Evolutionary conservation across 2,888 invertebrate species (phyloP), one percentile per base, ranked within the genome.

Genomic region (Tipula confusa): DNA sequence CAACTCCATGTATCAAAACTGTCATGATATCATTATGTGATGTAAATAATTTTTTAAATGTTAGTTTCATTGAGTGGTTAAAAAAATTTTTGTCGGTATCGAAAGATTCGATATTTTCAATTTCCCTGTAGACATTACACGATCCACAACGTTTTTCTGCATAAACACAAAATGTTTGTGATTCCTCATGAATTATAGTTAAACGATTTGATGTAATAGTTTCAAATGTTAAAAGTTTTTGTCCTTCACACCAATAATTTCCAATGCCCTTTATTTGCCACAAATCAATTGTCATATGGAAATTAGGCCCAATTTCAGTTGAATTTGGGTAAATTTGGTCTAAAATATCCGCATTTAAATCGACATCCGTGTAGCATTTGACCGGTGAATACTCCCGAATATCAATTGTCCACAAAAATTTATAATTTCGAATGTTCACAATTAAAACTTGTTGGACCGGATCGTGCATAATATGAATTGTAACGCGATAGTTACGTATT

Each of bases 221-320:
- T 64, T 64, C 6, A 24, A 64, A 64, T 24, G 64, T 64, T 7
- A 9, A 7, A 18, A 24, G 24, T 9, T 64, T 64, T 64, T 80
- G 80, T 2, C 29, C 80, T n/a, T 80, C 80, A 18, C 80, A 80
- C 80, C 80, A 80, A 31, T 80, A 80, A 13, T 64, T 64, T 18
- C 64, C 64, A 11, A 64, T 64, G 2, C 64, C 64, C 9, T 1
- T n/a, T n/a, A n/a, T n/a, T n/a, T n/a, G n/a, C n/a, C n/a, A n/a
- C 9, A 64, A 24, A 24, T 24, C 9, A 7, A 64, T 64, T 9
- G 1, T 11, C 9, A 64, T 24, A 64, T 64, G 64, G 9, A 7
- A 24, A 24, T 64, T 64, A 24, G 7, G 64, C 2, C 24, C 64
- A 9, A 64, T 11, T 1, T 24, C n/a, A 0, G 64, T 64, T 64